phyloP scores from a whole-genome alignment of 2,797 vertebrate genomes.

The Lacerta bilineata region DNA sequence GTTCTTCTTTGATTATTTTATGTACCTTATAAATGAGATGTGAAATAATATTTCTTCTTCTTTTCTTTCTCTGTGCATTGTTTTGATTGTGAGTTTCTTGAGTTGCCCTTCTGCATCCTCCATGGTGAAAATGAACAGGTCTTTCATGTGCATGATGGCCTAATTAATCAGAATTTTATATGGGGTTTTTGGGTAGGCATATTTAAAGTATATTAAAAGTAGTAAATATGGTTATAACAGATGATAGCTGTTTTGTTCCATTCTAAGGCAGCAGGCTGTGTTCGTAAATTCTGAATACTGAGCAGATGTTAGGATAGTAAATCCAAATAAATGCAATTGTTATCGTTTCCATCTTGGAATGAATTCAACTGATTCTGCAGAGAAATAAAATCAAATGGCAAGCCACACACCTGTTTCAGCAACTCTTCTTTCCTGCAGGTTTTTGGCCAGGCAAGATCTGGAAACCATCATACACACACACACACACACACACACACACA shows the following conservation, averaged over 20 bases:
- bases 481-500: too few species aligned
- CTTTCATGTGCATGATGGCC: slow-evolving; percentile 19
- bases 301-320: slow-evolving; percentile 32
- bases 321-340: slow-evolving; percentile 36
- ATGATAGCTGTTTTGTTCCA: slow-evolving; percentile 45
- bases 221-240: slow-evolving; percentile 29
- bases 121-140: slow-evolving; percentile 36
- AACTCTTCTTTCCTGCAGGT: slow-evolving; percentile 22
- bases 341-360: slow-evolving; percentile 28
- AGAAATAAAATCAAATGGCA: slow-evolving; percentile 29
- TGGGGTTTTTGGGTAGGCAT: slow-evolving; percentile 37
- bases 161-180: slow-evolving; percentile 30
- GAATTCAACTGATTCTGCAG: slow-evolving; percentile 23
- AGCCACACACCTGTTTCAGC: slow-evolving; percentile 22
- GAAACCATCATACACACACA: too few species aligned
- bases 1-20: slow-evolving; percentile 27
- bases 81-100: slow-evolving; percentile 40
- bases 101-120: neutral
- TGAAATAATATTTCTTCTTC: slow-evolving; percentile 30
- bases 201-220: slow-evolving; percentile 42
- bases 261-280: slow-evolving; percentile 5
- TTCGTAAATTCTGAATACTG: slow-evolving; percentile 23
- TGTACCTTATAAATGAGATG: slow-evolving; percentile 34
- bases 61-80: neutral
- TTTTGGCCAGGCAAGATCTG: neutral